Conservation (phyloP, 2,113 vertebrate species). For the Oryzias melastigma region DNA sequence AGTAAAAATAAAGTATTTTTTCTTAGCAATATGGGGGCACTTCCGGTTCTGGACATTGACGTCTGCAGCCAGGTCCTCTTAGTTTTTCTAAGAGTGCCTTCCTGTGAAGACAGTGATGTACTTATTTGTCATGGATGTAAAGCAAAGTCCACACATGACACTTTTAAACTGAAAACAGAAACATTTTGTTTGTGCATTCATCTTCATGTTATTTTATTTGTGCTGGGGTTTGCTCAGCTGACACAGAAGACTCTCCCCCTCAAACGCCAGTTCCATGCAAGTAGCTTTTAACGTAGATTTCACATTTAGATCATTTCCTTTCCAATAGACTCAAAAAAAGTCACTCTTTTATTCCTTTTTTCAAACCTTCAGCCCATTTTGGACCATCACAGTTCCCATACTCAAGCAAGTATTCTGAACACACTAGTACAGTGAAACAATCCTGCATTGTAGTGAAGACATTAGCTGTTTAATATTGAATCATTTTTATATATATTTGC, state of each 20-base stretch:
- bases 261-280: slow-evolving; percentile 69
- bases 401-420: slow-evolving; percentile 70
- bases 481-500: slow-evolving; percentile 31
- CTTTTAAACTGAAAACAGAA: slow-evolving; percentile 26
- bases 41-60: too few relatives aligned
- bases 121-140: too few relatives aligned
- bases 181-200: slow-evolving; percentile 21
- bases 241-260: slow-evolving; percentile 61
- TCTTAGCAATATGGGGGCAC: too few relatives aligned
- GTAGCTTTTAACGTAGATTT: slow-evolving; percentile 42
- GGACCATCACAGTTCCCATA: slow-evolving; percentile 39
- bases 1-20: too few relatives aligned
- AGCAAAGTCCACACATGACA: slow-evolving; percentile 24
- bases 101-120: too few relatives aligned
- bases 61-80: too few relatives aligned
- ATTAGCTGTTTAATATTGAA: neutral
- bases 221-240: slow-evolving; percentile 62
- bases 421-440: neutral
- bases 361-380: slow-evolving; percentile 42
- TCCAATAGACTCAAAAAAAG: slow-evolving; percentile 1
- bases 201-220: slow-evolving; percentile 11
- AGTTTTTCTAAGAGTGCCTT: too few relatives aligned
- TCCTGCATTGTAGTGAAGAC: slow-evolving; percentile 3
- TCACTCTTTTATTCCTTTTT: slow-evolving; percentile 27
- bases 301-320: slow-evolving; percentile 6